Percentiles rank a stretch among this genome's conserved stretches.
Conservation (phyloP, 1,140 invertebrate species). For the Holotrichia oblita region DNA sequence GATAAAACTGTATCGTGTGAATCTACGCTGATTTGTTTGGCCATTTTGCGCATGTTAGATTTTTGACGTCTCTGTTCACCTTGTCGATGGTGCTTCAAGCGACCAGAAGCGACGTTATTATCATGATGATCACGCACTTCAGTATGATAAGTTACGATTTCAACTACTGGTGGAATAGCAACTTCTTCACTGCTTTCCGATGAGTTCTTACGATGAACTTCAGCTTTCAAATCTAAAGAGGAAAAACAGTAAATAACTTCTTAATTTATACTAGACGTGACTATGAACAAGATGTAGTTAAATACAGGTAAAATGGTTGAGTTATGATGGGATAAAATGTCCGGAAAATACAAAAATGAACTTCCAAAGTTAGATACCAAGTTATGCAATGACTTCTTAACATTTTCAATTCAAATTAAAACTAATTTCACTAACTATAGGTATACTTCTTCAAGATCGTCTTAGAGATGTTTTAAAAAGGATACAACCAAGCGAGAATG, state of each 20-base stretch:
- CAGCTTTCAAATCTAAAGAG: slow-evolving; percentile 83
- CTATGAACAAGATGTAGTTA: too few species aligned
- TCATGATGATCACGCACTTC: slow-evolving; percentile 47
- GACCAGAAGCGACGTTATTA: slow-evolving; percentile 50
- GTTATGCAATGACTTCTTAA: too few species aligned
- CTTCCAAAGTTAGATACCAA: too few species aligned
- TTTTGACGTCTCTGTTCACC: slow-evolving; percentile 44
- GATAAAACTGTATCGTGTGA: slow-evolving; percentile 62
- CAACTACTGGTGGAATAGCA: slow-evolving; percentile 43
- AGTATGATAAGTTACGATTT: slow-evolving; percentile 44
- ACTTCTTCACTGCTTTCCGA: slow-evolving; percentile 80
- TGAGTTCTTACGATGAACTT: slow-evolving; percentile 91
- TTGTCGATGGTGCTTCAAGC: slow-evolving; percentile 41
- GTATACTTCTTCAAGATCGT: too few species aligned
- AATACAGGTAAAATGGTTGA: too few species aligned
- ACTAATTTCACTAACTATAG: too few species aligned
- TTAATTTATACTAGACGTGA: too few species aligned
- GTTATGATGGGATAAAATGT: too few species aligned
- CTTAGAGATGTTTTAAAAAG: too few species aligned
- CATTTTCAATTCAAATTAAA: too few species aligned
- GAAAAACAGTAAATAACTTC: not conserved
- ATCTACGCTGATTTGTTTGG: slow-evolving; percentile 62
- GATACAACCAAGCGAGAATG: too few species aligned
- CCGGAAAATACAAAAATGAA: too few species aligned
- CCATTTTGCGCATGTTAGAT: slow-evolving; percentile 48